Evolutionary conservation across 1,140 invertebrate genomes (phyloP).

Genomic region (Metaphire vulgaris): DNA sequence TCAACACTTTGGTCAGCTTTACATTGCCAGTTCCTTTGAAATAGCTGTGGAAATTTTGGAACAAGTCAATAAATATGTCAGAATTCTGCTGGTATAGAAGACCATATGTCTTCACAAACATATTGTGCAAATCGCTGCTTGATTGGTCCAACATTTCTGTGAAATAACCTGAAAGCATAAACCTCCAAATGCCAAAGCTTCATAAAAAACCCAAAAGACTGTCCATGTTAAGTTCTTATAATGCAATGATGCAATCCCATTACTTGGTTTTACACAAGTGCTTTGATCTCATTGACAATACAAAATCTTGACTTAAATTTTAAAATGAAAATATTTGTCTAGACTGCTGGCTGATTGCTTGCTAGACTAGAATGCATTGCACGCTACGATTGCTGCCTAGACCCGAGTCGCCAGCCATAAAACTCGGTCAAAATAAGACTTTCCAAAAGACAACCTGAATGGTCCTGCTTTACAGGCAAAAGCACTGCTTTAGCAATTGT

Average conservation of each 20-base stretch:
- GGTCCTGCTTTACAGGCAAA: too few relatives aligned
- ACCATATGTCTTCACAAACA: slow-evolving; percentile 92
- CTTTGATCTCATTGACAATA: neutral
- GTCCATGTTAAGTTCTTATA: neutral
- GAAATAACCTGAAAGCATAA: slow-evolving; percentile 69
- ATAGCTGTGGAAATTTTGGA: slow-evolving; percentile 80
- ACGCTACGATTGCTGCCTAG: too few relatives aligned
- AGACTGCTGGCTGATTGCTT: neutral
- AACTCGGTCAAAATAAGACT: too few relatives aligned
- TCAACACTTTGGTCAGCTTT: slow-evolving; percentile 76
- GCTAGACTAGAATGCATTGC: too few relatives aligned
- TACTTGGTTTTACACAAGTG: neutral
- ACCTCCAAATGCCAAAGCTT: too few relatives aligned
- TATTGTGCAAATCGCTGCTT: slow-evolving; percentile 77
- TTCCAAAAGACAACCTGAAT: too few relatives aligned
- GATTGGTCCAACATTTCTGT: slow-evolving; percentile 72
- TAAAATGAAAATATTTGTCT: neutral
- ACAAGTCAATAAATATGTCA: slow-evolving; percentile 84
- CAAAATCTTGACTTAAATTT: neutral
- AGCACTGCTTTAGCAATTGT: too few relatives aligned
- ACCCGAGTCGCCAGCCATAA: too few relatives aligned
- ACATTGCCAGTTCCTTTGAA: slow-evolving; percentile 62
- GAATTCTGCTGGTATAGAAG: slow-evolving; percentile 89
- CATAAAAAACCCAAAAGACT: too few relatives aligned
- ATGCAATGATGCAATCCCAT: neutral